Evolutionary conservation across 2,888 invertebrate species (phyloP).

Genomic region (Bibio marci): DNA sequence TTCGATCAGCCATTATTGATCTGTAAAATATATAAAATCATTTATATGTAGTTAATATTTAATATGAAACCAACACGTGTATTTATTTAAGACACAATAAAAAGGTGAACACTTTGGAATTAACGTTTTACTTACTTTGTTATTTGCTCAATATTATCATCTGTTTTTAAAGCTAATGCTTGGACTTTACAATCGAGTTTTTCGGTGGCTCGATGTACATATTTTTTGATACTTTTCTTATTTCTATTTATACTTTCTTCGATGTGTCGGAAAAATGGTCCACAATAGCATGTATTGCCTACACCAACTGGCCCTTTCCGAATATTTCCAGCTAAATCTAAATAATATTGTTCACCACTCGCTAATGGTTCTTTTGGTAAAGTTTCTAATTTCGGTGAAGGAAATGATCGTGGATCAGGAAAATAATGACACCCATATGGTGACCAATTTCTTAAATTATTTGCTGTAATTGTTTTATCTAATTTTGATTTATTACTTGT

Average conservation of each 20-base stretch:
- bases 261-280: slow-evolving; percentile 76
- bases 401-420: slow-evolving; percentile 71
- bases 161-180: slow-evolving; percentile 54
- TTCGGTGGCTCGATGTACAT: slow-evolving; percentile 61
- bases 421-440: slow-evolving; percentile 87
- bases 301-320: slow-evolving; percentile 91
- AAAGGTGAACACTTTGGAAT: no score
- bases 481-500: no score
- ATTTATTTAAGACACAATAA: no score
- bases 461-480: slow-evolving; percentile 17
- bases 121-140: slow-evolving; percentile 31
- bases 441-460: slow-evolving; percentile 47
- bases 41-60: no score
- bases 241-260: slow-evolving; percentile 61
- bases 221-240: slow-evolving; percentile 42
- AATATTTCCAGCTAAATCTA: slow-evolving; percentile 75
- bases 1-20: slow-evolving; percentile 23
- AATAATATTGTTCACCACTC: slow-evolving; percentile 83
- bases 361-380: slow-evolving; percentile 70
- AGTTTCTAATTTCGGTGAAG: slow-evolving; percentile 68
- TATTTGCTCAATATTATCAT: slow-evolving; percentile 51
- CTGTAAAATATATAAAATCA: slow-evolving; percentile 5
- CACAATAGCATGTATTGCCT: slow-evolving; percentile 84
- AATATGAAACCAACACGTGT: no score
- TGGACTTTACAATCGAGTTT: slow-evolving; percentile 66